Evolutionary conservation across 1,140 invertebrate genomes (phyloP).

Genomic region (Diprion similis): DNA sequence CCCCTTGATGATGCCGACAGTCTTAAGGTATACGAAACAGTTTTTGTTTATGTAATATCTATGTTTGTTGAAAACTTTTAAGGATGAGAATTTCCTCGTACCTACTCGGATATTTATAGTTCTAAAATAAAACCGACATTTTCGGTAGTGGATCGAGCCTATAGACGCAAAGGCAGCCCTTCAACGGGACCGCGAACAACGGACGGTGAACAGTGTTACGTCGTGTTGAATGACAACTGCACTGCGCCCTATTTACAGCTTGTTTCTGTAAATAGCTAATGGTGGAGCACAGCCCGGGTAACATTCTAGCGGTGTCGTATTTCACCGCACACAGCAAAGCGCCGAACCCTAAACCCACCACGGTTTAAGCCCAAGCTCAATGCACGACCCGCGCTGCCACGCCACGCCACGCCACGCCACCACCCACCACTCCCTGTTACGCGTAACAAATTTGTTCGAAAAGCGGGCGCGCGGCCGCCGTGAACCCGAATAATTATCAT

Average conservation of each 20-base stretch:
- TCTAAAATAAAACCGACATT: too few relatives aligned
- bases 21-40: too few relatives aligned
- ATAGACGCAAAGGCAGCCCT: too few relatives aligned
- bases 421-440: neutral
- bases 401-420: too few relatives aligned
- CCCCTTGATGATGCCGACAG: too few relatives aligned
- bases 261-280: slow-evolving; percentile 8
- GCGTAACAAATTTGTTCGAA: neutral
- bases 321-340: neutral
- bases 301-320: slow-evolving; percentile 4
- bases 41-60: too few relatives aligned
- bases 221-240: slow-evolving; percentile 3
- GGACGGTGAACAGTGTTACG: neutral
- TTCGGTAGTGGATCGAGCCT: too few relatives aligned
- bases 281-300: neutral
- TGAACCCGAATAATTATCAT: neutral
- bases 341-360: neutral
- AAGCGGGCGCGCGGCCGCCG: neutral
- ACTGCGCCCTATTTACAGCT: neutral
- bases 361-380: neutral
- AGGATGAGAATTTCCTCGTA: too few relatives aligned
- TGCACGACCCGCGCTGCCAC: too few relatives aligned
- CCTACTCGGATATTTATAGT: too few relatives aligned
- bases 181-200: neutral
- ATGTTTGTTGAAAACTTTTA: too few relatives aligned